phyloP scores from a whole-genome alignment of 1,140 invertebrate species.

The Geopemphigus sp. region DNA sequence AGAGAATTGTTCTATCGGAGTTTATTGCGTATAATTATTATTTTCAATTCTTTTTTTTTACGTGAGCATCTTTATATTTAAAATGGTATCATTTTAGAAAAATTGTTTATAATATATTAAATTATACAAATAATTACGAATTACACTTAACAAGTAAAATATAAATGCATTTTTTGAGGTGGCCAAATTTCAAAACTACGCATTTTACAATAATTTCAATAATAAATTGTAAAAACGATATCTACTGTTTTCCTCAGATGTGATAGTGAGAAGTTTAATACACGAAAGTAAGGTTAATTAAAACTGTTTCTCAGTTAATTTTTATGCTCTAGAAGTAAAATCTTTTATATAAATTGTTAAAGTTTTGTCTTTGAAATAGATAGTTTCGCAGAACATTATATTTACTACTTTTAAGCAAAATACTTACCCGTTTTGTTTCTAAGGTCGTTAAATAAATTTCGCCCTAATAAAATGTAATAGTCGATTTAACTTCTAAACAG shows the following conservation, averaged over 20 bases:
- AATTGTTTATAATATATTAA: too few species aligned
- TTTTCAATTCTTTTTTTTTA: too few species aligned
- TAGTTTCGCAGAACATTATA: neutral
- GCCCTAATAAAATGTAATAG: neutral
- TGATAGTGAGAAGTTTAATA: constrained; percentile 56
- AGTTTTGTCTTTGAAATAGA: neutral
- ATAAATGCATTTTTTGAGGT: too few species aligned
- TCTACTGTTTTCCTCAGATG: constrained; percentile 62
- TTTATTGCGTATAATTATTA: too few species aligned
- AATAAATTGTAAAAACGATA: constrained; percentile 55
- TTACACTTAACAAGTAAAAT: too few species aligned
- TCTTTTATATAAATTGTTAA: neutral
- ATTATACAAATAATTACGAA: too few species aligned
- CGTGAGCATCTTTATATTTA: too few species aligned
- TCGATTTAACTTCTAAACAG: neutral
- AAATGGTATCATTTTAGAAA: too few species aligned
- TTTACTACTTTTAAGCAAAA: neutral
- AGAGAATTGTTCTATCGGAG: too few species aligned
- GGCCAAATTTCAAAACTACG: too few species aligned
- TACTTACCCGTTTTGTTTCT: neutral
- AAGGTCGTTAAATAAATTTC: neutral
- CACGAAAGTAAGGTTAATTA: neutral
- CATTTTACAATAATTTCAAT: too few species aligned
- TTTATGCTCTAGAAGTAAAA: neutral
- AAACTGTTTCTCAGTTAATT: constrained; percentile 1